Evolutionary conservation across 2,888 invertebrate species (phyloP).

Genomic region (Macropis europaea): DNA sequence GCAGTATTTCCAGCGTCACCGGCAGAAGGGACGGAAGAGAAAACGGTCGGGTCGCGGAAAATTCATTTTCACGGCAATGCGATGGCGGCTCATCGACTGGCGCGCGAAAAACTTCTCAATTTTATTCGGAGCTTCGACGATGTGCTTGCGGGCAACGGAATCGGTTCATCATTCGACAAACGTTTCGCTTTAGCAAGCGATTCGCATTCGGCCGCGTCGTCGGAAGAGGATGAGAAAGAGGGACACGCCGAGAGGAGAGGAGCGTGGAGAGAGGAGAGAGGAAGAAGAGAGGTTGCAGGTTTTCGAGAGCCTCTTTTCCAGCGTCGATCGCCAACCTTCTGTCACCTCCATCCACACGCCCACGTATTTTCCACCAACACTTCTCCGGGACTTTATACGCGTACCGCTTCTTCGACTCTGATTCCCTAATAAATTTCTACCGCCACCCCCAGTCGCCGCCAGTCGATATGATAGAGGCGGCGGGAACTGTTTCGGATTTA

Average conservation of each 20-base stretch:
- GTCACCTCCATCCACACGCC: constrained; percentile 8
- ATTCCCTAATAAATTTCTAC: constrained; percentile 11
- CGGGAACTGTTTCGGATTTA: no score
- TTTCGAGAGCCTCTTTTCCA: constrained; percentile 16
- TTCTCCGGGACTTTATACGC: constrained; percentile 16
- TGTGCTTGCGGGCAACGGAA: constrained; percentile 18
- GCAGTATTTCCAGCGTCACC: not conserved
- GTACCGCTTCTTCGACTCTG: constrained; percentile 6
- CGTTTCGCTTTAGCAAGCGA: constrained; percentile 32
- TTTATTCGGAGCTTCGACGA: constrained; percentile 29
- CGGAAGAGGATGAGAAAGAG: not conserved
- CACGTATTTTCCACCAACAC: constrained; percentile 13
- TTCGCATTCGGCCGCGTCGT: constrained; percentile 34
- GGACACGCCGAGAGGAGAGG: not conserved
- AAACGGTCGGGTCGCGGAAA: not conserved
- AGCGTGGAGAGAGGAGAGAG: not conserved
- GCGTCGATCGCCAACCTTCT: constrained; percentile 11
- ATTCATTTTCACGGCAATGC: constrained; percentile 13
- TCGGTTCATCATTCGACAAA: constrained; percentile 38
- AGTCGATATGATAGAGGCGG: not conserved
- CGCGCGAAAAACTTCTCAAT: constrained; percentile 18
- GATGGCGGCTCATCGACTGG: no score
- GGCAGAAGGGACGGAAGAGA: no score
- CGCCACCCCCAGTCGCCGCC: not conserved
- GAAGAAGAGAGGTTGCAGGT: not conserved